Evolutionary conservation across 2,797 vertebrate species (phyloP).

Genomic region (Ficedula albicollis): DNA sequence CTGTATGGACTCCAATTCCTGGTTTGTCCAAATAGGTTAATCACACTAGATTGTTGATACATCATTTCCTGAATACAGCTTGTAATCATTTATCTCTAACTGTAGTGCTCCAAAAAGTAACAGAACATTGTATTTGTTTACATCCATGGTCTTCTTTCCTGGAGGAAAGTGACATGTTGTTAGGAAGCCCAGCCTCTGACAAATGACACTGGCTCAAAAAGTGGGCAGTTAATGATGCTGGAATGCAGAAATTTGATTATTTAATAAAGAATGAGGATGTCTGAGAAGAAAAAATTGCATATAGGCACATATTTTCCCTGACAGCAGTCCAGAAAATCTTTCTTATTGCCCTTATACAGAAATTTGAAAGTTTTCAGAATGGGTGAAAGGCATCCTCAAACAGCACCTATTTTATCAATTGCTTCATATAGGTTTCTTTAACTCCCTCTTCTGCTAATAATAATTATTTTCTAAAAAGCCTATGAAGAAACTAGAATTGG

Average conservation of each 20-base stretch:
- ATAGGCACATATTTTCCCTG: background rate
- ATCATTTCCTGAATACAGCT: background rate
- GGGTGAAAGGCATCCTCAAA: background rate
- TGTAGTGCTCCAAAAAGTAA: background rate
- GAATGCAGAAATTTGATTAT: background rate
- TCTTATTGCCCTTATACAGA: background rate
- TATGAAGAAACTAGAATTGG: background rate
- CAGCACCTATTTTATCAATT: accelerated
- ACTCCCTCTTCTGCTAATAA: accelerated
- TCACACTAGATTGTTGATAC: background rate
- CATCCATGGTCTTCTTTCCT: background rate
- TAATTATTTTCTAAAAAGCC: background rate
- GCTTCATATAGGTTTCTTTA: background rate
- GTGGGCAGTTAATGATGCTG: background rate
- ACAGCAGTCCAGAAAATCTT: background rate
- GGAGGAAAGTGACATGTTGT: background rate
- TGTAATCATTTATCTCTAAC: background rate
- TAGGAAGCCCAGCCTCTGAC: background rate
- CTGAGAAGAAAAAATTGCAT: background rate
- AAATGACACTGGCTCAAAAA: background rate
- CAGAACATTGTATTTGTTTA: background rate
- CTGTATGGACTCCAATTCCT: background rate
- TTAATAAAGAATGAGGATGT: background rate
- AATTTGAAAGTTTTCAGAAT: background rate
- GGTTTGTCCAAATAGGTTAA: slow-evolving; percentile 6